Evolutionary conservation across 1,140 invertebrate species (phyloP), one percentile per base, ranked within the genome.

Genomic region (Bombus confusus): DNA sequence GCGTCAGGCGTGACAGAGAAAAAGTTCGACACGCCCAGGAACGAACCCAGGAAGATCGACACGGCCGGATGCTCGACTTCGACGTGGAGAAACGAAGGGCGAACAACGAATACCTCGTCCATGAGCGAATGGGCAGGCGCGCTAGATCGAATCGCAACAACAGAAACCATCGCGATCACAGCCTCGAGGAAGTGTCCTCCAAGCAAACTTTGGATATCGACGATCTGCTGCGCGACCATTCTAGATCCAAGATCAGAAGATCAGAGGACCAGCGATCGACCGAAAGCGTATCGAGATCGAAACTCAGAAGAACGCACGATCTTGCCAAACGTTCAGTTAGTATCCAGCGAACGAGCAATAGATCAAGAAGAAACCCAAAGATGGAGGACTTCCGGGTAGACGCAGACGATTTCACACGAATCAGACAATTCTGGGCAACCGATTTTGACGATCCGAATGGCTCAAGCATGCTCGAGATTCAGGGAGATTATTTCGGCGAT

Each of bases 1-100:
- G 86, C 93, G 81, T 87, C 86, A 86, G 93, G 78, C 90, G 92
- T 90, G 92, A 93, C 73, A 90, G 90, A 43, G 90, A 93, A 39
- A 93, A 92, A 83, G 93, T 95, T 75, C 91, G 95, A 86, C 93
- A 95, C 85, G 92, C 93, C 77, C 91, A 92, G 81, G 93, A 93
- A 66, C 88, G 89, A 22, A 91, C 68, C 28, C 88, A 92, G 73
- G 92, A 94, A 47, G 92, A 94, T 81, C 87, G 92, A 37, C 89
- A 88, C 34, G 80, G 84, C 57, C 89, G 92, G 69, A 94, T 93
- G 91, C 81, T 93, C 39, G 93, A 92, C 73, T 94, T 93, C 80
- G 94, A 94, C 80, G 87, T 90, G 41, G 94, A 94, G 76, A 93
- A 93, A 79, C 92, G 94, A 39, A 90, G 93, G n/a, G 91, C 93